Evolutionary conservation across 2,113 vertebrate genomes (phyloP), one percentile per base, ranked within the genome.

Genomic region (Ibidorhyncha struthersii): DNA sequence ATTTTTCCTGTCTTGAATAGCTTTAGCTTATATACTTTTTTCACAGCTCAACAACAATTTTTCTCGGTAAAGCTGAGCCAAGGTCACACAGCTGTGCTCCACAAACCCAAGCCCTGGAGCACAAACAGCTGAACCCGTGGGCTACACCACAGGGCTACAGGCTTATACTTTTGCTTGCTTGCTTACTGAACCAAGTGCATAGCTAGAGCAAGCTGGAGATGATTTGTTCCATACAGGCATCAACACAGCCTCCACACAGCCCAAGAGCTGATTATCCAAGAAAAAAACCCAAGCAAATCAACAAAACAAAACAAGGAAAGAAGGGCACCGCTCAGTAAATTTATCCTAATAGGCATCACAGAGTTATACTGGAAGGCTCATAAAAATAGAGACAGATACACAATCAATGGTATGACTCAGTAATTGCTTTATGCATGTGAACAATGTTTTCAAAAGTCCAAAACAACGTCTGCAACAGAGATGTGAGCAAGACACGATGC

Each of bases 341-440:
- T 91, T 89, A 95, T 61, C 81, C 55, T 95, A 84, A 97, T 79
- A 96, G 73, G 65, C 83, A 89, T 96, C 89, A 91, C 27, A 3
- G 74, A 91, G 34, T 40, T 79, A 30, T 58, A 67, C 58, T 73
- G 50, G 55, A 92, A 93, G 52, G 52, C 69, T 95, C 74, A 70
- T 74, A 96, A 84, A 85, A 91, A 62, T 40, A 72, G 41, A 96
- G 90, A 79, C 69, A 87, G 89, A 90, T 82, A 84, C 41, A 91
- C 80, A 93, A 94, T 94, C 89, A 93, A 26, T 95, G 63, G 43
- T 81, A 73, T 79, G 93, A 86, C 66, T 96, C 67, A 78, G 70
- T 96, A 95, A 96, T 96, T 96, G 82, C 72, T 89, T 82, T 92
- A 77, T 80, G 76, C 50, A 86, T 77, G 56, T 86, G 89, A 93